These are phyloP conservation scores for Meiosimyza platycephala DNA, from an alignment of 2,888 invertebrate species.

Conservation along the genomic window DNA sequence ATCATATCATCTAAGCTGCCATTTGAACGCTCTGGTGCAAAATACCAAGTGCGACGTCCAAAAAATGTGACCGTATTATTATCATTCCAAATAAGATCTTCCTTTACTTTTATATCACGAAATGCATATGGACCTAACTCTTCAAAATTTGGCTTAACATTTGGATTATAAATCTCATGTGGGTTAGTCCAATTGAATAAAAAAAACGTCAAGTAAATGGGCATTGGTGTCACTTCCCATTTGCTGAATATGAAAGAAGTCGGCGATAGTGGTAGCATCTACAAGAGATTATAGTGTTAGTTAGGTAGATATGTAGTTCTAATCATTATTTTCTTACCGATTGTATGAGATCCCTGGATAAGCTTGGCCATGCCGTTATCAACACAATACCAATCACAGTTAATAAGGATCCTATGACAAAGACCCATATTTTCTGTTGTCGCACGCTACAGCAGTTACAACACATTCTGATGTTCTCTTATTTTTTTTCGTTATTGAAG, in stretches of 20 bases:
- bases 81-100: conserved; percentile 72
- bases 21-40: conserved; percentile 73
- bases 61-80: conserved; percentile 81
- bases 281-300: conserved; percentile 15
- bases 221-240: conserved; percentile 84
- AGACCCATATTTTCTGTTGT: conserved; percentile 59
- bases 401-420: conserved; percentile 51
- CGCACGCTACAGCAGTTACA: conserved; percentile 58
- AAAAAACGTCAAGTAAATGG: conserved; percentile 79
- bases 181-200: conserved; percentile 85
- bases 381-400: conserved; percentile 52
- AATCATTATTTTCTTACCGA: conserved; percentile 43
- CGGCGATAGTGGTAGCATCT: conserved; percentile 74
- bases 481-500: too few species aligned
- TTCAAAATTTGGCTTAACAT: conserved; percentile 71
- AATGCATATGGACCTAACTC: conserved; percentile 75
- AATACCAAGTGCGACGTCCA: conserved; percentile 79
- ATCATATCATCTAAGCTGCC: conserved; percentile 77
- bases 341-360: conserved; percentile 48
- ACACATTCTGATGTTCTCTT: conserved; percentile 53
- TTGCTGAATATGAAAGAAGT: conserved; percentile 75
- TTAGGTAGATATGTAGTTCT: neutral
- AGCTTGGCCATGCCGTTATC: conserved; percentile 57
- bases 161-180: conserved; percentile 68
- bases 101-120: conserved; percentile 59